phyloP scores from a whole-genome alignment of 2,797 vertebrate genomes.

The Lycodopsis pacificus region DNA sequence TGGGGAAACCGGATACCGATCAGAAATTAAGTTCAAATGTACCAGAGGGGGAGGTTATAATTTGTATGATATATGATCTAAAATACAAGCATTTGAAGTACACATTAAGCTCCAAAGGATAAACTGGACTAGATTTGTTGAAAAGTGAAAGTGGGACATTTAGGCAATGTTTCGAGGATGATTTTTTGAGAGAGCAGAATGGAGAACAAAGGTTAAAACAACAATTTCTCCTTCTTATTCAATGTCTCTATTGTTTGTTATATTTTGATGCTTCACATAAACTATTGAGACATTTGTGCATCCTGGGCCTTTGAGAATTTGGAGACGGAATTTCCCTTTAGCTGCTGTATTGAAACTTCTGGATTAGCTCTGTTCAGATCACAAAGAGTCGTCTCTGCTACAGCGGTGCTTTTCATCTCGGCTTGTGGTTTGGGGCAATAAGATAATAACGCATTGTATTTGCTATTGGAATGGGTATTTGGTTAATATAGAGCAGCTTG shows the following conservation, averaged over 20 bases:
- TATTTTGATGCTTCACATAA: not conserved
- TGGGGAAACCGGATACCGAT: slow-evolving; percentile 40
- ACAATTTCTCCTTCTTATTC: not conserved
- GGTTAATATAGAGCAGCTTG: slow-evolving; percentile 52
- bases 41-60: slow-evolving; percentile 5
- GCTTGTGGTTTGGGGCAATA: slow-evolving; percentile 42
- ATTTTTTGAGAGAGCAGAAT: not conserved
- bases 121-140: not conserved
- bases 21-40: slow-evolving; percentile 27
- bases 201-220: not conserved
- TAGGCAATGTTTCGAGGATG: not conserved
- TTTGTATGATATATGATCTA: slow-evolving; percentile 26
- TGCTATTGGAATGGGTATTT: slow-evolving; percentile 39
- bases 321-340: not conserved
- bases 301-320: not conserved
- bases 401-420: slow-evolving; percentile 24
- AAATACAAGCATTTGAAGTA: not conserved
- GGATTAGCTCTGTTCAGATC: slow-evolving; percentile 13
- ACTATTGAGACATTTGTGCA: not conserved
- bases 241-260: not conserved
- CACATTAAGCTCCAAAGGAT: not conserved
- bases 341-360: not conserved
- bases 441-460: slow-evolving; percentile 56
- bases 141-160: slow-evolving; percentile 3
- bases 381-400: slow-evolving; percentile 12